These are phyloP conservation scores for Cyanocitta stelleri DNA, from an alignment of 2,113 vertebrate species.

Conservation along the genomic window DNA sequence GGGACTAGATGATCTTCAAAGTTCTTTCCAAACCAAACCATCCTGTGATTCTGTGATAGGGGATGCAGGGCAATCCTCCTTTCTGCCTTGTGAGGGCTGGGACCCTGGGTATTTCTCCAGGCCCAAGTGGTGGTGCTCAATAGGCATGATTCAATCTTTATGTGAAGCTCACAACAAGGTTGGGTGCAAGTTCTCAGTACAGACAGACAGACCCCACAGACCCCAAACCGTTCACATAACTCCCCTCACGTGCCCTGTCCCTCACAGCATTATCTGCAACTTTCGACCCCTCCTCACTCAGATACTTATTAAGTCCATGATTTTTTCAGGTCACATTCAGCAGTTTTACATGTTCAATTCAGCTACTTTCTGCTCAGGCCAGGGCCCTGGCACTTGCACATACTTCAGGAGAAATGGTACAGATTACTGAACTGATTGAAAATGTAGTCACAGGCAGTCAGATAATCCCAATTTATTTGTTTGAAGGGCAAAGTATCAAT, in stretches of 20 bases:
- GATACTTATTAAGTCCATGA: not conserved
- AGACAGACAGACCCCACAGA: not conserved
- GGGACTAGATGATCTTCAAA: not conserved
- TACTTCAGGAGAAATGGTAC: not conserved
- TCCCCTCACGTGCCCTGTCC: accelerated
- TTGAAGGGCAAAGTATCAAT: not conserved
- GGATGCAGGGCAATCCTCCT: not conserved
- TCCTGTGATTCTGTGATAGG: not conserved
- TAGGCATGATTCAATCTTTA: not conserved
- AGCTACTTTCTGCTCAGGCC: not conserved
- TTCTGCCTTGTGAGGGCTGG: not conserved
- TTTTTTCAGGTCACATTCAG: not conserved
- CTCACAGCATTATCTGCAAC: not conserved
- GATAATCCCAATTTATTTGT: not conserved
- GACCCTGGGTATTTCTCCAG: not conserved
- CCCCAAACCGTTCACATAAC: not conserved
- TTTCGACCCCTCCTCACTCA: not conserved
- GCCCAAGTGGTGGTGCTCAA: accelerated
- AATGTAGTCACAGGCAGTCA: not conserved
- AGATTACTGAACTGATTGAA: accelerated
- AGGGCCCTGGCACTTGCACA: not conserved
- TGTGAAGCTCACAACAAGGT: not conserved
- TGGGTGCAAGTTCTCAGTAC: not conserved
- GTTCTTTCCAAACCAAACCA: not conserved
- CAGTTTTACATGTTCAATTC: not conserved